Percentiles rank a stretch among this genome's conserved stretches.
phyloP scores from a whole-genome alignment of 2,888 invertebrate genomes.

The Drosophila tripunctata region DNA sequence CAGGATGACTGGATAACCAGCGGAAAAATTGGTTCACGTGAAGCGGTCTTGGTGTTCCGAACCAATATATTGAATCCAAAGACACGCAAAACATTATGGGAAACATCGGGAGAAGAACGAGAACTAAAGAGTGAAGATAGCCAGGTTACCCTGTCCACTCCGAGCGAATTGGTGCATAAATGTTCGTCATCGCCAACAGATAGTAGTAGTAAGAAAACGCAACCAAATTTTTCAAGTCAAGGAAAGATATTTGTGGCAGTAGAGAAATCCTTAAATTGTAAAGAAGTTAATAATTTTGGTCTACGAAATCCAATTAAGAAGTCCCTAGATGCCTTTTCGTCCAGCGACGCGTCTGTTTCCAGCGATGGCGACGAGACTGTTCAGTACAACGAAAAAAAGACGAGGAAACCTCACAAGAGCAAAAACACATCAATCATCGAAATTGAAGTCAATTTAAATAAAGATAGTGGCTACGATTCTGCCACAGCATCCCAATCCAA shows the following conservation, averaged over 20 bases:
- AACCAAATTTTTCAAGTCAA: constrained; percentile 20
- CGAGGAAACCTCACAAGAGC: constrained; percentile 31
- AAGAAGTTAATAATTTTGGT: constrained; percentile 16
- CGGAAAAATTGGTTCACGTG: constrained; percentile 87
- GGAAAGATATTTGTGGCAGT: constrained; percentile 41
- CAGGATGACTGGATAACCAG: constrained; percentile 86
- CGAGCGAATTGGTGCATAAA: constrained; percentile 5
- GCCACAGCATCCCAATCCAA: constrained; percentile 24
- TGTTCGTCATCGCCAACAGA: constrained; percentile 13
- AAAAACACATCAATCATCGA: constrained; percentile 20
- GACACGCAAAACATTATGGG: constrained; percentile 54
- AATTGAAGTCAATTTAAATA: constrained; percentile 36
- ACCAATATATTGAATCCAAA: constrained; percentile 85
- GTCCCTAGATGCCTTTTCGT: constrained; percentile 69
- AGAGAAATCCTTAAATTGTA: constrained; percentile 26
- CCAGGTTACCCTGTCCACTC: background rate
- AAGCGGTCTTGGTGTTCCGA: constrained; percentile 88
- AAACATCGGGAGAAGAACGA: constrained; percentile 21
- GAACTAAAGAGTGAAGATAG: constrained; percentile 41
- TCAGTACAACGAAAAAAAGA: constrained; percentile 36
- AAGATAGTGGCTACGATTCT: constrained; percentile 49
- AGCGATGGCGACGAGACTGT: constrained; percentile 79
- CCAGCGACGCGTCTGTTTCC: constrained; percentile 83
- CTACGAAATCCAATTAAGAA: constrained; percentile 40
- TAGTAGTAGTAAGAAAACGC: constrained; percentile 30